Conservation (phyloP, 2,797 vertebrate genomes). For the Rachycentron canadum region DNA sequence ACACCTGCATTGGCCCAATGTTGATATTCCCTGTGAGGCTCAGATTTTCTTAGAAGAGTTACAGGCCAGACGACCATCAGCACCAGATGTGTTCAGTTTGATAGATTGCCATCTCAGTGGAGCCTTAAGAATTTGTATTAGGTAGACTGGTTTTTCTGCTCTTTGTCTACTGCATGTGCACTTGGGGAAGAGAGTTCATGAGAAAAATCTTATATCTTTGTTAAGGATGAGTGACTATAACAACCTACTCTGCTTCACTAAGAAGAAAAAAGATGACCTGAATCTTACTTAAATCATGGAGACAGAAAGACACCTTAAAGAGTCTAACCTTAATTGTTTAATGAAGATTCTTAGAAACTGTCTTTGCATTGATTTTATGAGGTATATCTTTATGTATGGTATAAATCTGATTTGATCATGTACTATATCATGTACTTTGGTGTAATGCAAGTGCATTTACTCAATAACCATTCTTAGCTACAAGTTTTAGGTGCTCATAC, state of each 20-base stretch:
- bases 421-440: too few species aligned
- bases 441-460: too few species aligned
- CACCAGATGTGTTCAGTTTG: slow-evolving; percentile 61
- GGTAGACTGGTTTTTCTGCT: slow-evolving; percentile 10
- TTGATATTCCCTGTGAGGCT: slow-evolving; percentile 28
- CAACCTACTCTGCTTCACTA: background rate
- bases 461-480: too few species aligned
- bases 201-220: background rate
- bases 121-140: slow-evolving; percentile 9
- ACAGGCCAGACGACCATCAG: slow-evolving; percentile 20
- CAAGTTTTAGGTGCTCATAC: too few species aligned
- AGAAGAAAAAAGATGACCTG: background rate
- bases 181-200: background rate
- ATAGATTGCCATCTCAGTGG: slow-evolving; percentile 42
- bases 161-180: slow-evolving; percentile 16
- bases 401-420: too few species aligned
- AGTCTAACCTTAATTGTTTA: too few species aligned
- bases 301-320: background rate
- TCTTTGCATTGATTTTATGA: too few species aligned
- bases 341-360: background rate
- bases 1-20: slow-evolving; percentile 20
- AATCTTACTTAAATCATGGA: background rate
- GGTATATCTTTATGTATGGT: too few species aligned
- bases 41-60: slow-evolving; percentile 26
- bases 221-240: background rate